phyloP scores from a whole-genome alignment of 2,797 vertebrate species.

The Nasua narica region DNA sequence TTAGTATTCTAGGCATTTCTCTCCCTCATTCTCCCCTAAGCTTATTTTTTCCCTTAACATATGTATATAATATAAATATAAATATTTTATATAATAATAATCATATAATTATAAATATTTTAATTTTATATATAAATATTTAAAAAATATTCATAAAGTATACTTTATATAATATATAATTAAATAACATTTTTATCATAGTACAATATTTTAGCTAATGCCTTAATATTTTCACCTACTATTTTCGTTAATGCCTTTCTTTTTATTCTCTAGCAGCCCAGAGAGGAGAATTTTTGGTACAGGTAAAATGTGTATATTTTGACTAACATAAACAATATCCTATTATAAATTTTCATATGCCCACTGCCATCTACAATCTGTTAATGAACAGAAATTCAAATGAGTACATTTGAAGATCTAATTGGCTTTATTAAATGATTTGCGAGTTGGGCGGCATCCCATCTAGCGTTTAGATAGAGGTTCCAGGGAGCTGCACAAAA shows the following conservation, averaged over 20 bases:
- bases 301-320: not conserved
- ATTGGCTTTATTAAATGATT: not conserved
- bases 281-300: not conserved
- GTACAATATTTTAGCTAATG: not conserved
- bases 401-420: not conserved
- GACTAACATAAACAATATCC: not conserved
- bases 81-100: no score
- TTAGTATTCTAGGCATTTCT: not conserved
- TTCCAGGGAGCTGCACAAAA: no score
- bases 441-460: not conserved
- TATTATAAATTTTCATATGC: not conserved
- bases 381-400: not conserved
- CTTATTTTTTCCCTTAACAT: not conserved
- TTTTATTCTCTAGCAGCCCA: not conserved
- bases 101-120: no score
- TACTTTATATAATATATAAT: not conserved
- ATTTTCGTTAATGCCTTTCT: slow-evolving; percentile 14
- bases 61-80: no score
- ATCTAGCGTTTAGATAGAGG: not conserved
- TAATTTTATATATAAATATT: no score
- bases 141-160: no score
- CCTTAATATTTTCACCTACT: not conserved
- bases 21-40: not conserved
- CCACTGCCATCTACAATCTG: not conserved
- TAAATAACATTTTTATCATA: slow-evolving; percentile 3